A percentile compares a stretch with the other conserved stretches of the same genome.
These are phyloP conservation scores for Forbesichthys agassizii DNA, from an alignment of 2,113 vertebrate genomes.

Conservation along the genomic window DNA sequence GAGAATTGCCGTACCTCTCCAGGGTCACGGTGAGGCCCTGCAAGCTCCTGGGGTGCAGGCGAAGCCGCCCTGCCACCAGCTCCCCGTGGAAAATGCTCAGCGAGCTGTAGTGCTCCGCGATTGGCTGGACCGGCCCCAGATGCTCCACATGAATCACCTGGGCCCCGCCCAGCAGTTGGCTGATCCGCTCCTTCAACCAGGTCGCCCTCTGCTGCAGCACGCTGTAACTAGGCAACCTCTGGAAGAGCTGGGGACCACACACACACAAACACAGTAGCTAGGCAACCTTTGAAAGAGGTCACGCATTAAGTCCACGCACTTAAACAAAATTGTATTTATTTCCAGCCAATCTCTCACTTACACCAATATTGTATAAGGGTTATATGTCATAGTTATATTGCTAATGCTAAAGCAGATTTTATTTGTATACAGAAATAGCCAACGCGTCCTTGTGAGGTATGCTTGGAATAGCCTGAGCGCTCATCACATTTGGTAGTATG, in stretches of 20 bases:
- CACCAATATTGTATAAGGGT: too few species aligned
- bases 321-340: too few species aligned
- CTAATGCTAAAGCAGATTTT: too few species aligned
- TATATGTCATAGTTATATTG: too few species aligned
- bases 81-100: constrained; percentile 82
- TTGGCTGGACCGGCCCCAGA: constrained; percentile 80
- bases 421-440: too few species aligned
- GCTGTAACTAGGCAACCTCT: constrained; percentile 83
- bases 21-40: constrained; percentile 87
- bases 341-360: too few species aligned
- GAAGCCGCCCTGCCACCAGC: constrained; percentile 70
- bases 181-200: constrained; percentile 86
- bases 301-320: too few species aligned
- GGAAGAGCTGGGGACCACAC: constrained; percentile 78
- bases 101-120: constrained; percentile 85
- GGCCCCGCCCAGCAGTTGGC: constrained; percentile 86
- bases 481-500: too few species aligned
- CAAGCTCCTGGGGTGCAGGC: constrained; percentile 87
- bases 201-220: constrained; percentile 83
- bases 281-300: too few species aligned
- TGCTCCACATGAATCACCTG: constrained; percentile 84
- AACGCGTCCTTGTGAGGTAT: too few species aligned
- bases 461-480: too few species aligned
- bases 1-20: constrained; percentile 74
- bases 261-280: constrained; percentile 10